Evolutionary conservation across 2,888 invertebrate genomes (phyloP).

Genomic region (Drosophila borborema): DNA sequence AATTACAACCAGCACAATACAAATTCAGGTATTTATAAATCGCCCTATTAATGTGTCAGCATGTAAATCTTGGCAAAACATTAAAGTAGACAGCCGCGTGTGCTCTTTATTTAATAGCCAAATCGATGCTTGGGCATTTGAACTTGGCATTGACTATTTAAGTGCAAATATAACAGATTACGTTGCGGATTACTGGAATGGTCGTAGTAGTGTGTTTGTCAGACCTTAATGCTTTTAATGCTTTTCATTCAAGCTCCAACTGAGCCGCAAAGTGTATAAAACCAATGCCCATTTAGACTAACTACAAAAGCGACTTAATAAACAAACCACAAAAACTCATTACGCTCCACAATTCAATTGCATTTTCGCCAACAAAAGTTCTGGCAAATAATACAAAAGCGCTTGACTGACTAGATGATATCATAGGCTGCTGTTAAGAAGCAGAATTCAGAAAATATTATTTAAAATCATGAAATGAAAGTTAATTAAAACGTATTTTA

Average conservation of each 20-base stretch:
- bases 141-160: not conserved
- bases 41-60: constrained; percentile 35
- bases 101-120: constrained; percentile 23
- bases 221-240: constrained; percentile 7
- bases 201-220: not conserved
- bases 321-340: constrained; percentile 63
- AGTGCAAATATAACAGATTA: constrained; percentile 1
- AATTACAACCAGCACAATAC: constrained; percentile 24
- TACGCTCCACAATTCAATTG: constrained; percentile 57
- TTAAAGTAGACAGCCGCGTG: constrained; percentile 24
- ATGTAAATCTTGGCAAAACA: constrained; percentile 31
- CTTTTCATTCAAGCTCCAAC: constrained; percentile 7
- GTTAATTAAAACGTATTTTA: not conserved
- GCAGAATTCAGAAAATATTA: not conserved
- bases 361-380: constrained; percentile 30
- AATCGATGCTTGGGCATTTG: not conserved
- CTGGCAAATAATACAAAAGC: not conserved
- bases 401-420: constrained; percentile 13
- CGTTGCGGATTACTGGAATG: not conserved
- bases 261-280: constrained; percentile 10
- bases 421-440: not conserved
- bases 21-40: constrained; percentile 3
- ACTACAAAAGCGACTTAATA: constrained; percentile 45
- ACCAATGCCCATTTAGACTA: constrained; percentile 27
- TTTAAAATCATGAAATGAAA: not conserved